phyloP scores from a whole-genome alignment of 1,140 invertebrate genomes.

The Bombus confusus region DNA sequence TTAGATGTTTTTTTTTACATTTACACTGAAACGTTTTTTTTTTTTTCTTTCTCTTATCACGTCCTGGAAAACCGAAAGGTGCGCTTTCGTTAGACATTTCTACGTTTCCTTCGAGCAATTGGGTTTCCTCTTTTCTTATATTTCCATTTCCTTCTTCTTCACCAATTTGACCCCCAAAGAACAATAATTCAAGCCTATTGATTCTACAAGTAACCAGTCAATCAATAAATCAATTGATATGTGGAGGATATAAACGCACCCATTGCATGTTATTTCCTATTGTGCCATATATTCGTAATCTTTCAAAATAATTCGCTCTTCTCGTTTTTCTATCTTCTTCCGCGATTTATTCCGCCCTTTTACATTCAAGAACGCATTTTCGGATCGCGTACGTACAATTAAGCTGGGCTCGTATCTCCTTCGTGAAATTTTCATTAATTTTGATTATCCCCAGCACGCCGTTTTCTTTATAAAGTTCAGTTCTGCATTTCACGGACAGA shows the following conservation, averaged over 20 bases:
- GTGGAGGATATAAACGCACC: not conserved
- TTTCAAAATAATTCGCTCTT: constrained; percentile 26
- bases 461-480: constrained; percentile 47
- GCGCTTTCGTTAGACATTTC: not conserved
- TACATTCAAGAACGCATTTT: constrained; percentile 5
- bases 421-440: constrained; percentile 18
- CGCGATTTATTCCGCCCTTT: not conserved
- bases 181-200: constrained; percentile 28
- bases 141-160: constrained; percentile 25
- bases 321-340: not conserved
- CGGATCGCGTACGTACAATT: constrained; percentile 28
- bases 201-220: not conserved
- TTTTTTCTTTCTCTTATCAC: not conserved
- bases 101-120: not conserved
- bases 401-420: constrained; percentile 26
- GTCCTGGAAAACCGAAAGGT: not conserved
- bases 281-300: constrained; percentile 64
- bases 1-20: constrained; percentile 18
- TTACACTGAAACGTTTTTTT: constrained; percentile 1
- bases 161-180: constrained; percentile 75
- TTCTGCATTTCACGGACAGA: constrained; percentile 58
- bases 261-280: constrained; percentile 53
- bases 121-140: not conserved
- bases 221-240: constrained; percentile 35
- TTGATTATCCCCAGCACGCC: not conserved